Evolutionary conservation across 2,888 invertebrate species (phyloP), one percentile per base, ranked within the genome.

Genomic region (Amiota minor): DNA sequence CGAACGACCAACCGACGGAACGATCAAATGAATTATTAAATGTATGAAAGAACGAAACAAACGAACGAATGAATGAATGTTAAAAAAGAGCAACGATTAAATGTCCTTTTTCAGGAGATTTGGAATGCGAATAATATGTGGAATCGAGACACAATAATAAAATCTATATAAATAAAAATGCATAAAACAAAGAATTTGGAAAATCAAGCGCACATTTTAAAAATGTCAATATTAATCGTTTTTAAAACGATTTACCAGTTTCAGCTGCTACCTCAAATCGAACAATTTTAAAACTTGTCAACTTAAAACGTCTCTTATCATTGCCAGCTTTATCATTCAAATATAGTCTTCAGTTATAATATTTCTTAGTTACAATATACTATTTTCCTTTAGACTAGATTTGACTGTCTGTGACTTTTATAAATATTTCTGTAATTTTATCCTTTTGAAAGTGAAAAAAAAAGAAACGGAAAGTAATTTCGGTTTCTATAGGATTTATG

Each of bases 61-160:
- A 35, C 9, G 35, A 62, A 62, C 35, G 50, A 18, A 65, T 12
- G 20, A 14, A 16, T 35, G 35, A 45, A 65, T 4, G 47, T 45
- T 61, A 12, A 49, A 49, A 46, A 81, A 78, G 79, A 75, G 75
- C 81, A 74, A 76, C 77, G 80, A 80, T 35, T 35, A 35, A 35
- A 80, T 82, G 82, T 80, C 84, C 79, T 83, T 85, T 85, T 83
- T 77, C 75, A 77, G 80, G 79, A 77, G 62, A 62, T 62, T 62
- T 14, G 62, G 62, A 62, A 62, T 62, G 62, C 45, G 23, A 6
- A 11, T 12, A 62, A 35, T 62, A 62, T 62, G 46, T 45, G 35
- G 59, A 10, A 20, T 10, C 9, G 16, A 12, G 16, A 53, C n/a
- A 53, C 14, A 16, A 53, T 6, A 59, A 56, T 20, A 59, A 12